These are phyloP conservation scores for Sepiola atlantica DNA, from an alignment of 2,888 invertebrate genomes.

Conservation along the genomic window DNA sequence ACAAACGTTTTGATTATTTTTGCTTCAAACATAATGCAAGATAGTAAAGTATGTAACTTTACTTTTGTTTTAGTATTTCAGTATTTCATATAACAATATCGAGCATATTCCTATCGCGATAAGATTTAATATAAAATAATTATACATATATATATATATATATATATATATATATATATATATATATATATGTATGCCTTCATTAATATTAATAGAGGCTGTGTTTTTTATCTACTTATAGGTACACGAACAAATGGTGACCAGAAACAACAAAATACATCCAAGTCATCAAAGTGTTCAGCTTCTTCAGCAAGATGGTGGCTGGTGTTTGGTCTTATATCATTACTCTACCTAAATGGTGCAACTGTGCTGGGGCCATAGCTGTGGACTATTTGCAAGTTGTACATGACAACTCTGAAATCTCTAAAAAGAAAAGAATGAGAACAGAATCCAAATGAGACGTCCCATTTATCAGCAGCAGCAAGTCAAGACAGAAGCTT, in stretches of 20 bases:
- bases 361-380: slow-evolving; percentile 4
- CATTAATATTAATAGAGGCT: background rate
- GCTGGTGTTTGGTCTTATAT: background rate
- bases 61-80: too few relatives aligned
- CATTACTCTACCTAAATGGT: background rate
- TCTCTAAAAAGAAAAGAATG: background rate
- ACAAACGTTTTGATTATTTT: too few relatives aligned
- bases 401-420: slow-evolving; percentile 20
- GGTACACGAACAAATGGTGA: background rate
- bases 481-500: slow-evolving; percentile 8
- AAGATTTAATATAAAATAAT: too few relatives aligned
- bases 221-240: background rate
- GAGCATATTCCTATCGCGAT: too few relatives aligned
- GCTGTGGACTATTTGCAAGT: background rate
- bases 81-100: too few relatives aligned
- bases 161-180: too few relatives aligned
- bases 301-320: background rate
- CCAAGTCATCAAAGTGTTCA: slow-evolving; percentile 32
- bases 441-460: slow-evolving; percentile 32
- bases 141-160: too few relatives aligned
- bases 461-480: slow-evolving; percentile 32
- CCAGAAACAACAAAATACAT: background rate
- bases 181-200: background rate
- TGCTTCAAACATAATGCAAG: too few relatives aligned
- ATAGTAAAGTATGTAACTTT: too few relatives aligned